Percentiles rank a stretch among this genome's conserved stretches.
phyloP scores from a whole-genome alignment of 2,888 invertebrate species.

The Drosophila fulvimacula region DNA sequence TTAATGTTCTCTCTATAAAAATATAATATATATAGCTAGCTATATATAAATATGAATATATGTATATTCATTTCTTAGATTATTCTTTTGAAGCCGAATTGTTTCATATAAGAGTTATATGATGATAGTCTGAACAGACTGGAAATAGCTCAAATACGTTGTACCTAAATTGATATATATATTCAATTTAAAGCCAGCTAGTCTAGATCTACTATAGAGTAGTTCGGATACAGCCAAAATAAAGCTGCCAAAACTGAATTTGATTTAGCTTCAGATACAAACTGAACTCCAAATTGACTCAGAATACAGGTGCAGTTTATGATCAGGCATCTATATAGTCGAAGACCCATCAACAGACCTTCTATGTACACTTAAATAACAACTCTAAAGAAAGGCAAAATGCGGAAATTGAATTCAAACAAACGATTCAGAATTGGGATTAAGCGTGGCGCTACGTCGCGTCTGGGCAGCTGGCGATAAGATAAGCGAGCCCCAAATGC shows the following conservation, averaged over 20 bases:
- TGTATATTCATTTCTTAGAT: too few relatives aligned
- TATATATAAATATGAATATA: too few relatives aligned
- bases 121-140: neutral
- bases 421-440: conserved; percentile 8
- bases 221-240: neutral
- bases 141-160: neutral
- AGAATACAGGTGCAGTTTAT: neutral
- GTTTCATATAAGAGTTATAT: too few relatives aligned
- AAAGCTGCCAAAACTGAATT: neutral
- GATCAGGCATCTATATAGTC: neutral
- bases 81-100: too few relatives aligned
- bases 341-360: too few relatives aligned
- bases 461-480: conserved; percentile 19
- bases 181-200: too few relatives aligned
- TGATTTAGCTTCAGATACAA: neutral
- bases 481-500: conserved; percentile 21
- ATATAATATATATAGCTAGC: too few relatives aligned
- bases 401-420: conserved; percentile 2
- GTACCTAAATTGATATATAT: neutral
- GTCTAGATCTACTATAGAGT: neutral
- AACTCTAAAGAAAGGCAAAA: neutral
- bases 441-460: neutral
- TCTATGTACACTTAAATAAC: neutral
- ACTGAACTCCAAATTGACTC: neutral
- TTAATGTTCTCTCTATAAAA: neutral